Conservation (phyloP, 2,797 vertebrate genomes). For the Oreortyx pictus region DNA sequence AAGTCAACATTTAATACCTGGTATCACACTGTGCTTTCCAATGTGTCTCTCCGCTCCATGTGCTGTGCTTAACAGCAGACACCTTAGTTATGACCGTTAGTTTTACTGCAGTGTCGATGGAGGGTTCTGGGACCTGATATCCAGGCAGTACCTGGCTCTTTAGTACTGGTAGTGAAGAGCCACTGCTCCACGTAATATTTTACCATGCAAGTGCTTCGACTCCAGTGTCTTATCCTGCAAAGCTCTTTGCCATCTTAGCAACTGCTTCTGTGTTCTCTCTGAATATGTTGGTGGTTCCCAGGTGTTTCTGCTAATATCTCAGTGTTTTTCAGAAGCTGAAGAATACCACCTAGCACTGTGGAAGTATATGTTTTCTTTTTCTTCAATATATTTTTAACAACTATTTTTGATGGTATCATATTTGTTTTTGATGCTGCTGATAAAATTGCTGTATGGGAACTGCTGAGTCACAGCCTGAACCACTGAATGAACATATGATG, state of each 20-base stretch:
- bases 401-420: conserved; percentile 26
- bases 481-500: no score
- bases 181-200: neutral
- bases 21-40: neutral
- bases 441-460: neutral
- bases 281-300: conserved; percentile 35
- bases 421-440: conserved; percentile 43
- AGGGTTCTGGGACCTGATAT: neutral
- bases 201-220: neutral
- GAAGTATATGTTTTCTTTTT: neutral
- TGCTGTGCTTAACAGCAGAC: neutral
- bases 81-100: neutral
- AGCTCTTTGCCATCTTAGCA: conserved; percentile 22
- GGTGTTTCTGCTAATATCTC: conserved; percentile 21
- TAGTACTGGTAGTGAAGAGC: neutral
- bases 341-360: conserved; percentile 31
- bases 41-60: fast-evolving
- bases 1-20: neutral
- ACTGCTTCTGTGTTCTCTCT: neutral
- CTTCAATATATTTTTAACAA: conserved; percentile 30
- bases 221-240: conserved; percentile 24
- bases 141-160: neutral
- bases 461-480: no score
- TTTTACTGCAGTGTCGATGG: neutral
- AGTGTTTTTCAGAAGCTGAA: conserved; percentile 50